Evolutionary conservation across 2,113 vertebrate genomes (phyloP), one percentile per base, ranked within the genome.

Genomic region (Plectropomus leopardus): DNA sequence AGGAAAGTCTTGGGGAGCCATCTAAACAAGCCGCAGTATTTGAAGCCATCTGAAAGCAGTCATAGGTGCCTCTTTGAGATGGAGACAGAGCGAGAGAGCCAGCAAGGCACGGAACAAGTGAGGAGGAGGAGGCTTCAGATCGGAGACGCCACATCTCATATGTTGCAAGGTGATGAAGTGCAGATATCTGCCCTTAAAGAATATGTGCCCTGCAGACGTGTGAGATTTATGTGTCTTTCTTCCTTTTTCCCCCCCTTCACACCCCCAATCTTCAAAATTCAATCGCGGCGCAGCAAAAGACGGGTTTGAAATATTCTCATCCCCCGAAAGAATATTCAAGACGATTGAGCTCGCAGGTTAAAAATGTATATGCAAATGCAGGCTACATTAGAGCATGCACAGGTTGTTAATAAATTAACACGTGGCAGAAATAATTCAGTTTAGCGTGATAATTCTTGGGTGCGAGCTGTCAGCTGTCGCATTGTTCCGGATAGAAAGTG

Each of bases 391-490:
- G 92, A 94, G 94, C 94, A 94, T 87, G 94, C 93, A 93, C 89
- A 96, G 96, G 96, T 96, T 96, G 95, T 95, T 96, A 94, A 95
- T 93, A 95, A 95, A 95, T 93, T 96, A 97, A 96, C 95, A 97
- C 92, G 89, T 97, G 96, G 96, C 96, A 97, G 95, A 95, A 98
- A 96, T 95, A 96, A 96, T 98, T 98, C 95, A 94, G 92, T 96
- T 96, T 96, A 96, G 96, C 95, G 95, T 94, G 95, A 96, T 96
- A 95, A 97, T 96, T 96, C 96, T 96, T 95, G 95, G 90, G 92
- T 90, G 95, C 92, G 92, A 93, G 94, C 94, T 97, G 96, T 97
- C 96, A 97, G 96, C 95, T 96, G 95, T 96, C 92, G 94, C 95
- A 93, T 97, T 96, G 95, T 95, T 94, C 95, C 86, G 92, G 94